These are phyloP conservation scores for Poeciliopsis gracilis DNA, from an alignment of 2,797 vertebrate species.

Conservation along the genomic window DNA sequence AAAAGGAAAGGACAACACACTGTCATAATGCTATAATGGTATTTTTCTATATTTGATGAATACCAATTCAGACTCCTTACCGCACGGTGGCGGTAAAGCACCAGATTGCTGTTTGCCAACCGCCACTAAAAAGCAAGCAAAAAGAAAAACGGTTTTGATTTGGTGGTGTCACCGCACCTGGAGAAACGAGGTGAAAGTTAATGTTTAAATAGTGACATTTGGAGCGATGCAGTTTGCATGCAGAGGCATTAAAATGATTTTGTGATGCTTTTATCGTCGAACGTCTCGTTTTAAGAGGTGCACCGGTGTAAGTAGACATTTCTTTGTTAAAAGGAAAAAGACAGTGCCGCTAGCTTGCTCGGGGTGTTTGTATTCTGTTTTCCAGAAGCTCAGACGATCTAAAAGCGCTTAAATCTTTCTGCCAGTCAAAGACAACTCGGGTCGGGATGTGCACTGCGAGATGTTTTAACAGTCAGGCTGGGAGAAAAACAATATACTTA, in stretches of 20 bases:
- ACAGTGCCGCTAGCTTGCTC: conserved; percentile 20
- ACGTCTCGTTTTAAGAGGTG: conserved; percentile 15
- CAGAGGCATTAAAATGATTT: conserved; percentile 26
- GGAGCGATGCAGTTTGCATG: neutral
- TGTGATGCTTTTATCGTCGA: conserved; percentile 14
- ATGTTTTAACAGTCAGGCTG: neutral
- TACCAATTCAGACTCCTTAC: neutral
- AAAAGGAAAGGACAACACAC: neutral
- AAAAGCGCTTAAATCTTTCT: conserved; percentile 29
- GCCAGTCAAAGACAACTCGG: conserved; percentile 32
- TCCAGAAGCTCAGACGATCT: conserved; percentile 4
- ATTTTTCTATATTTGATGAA: neutral
- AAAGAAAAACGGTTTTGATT: conserved; percentile 31
- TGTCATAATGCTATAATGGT: neutral
- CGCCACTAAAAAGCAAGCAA: neutral
- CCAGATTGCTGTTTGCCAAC: neutral
- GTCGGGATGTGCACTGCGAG: neutral
- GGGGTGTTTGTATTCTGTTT: conserved; percentile 3
- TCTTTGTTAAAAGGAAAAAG: conserved; percentile 12
- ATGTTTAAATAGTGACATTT: conserved; percentile 19
- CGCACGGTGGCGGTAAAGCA: neutral
- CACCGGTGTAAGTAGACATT: conserved; percentile 58
- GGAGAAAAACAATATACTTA: neutral
- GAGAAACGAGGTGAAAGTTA: conserved; percentile 39
- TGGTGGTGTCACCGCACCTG: conserved; percentile 20